Conservation (phyloP, 2,113 vertebrate species). For the Psilopsiagon aymara region DNA sequence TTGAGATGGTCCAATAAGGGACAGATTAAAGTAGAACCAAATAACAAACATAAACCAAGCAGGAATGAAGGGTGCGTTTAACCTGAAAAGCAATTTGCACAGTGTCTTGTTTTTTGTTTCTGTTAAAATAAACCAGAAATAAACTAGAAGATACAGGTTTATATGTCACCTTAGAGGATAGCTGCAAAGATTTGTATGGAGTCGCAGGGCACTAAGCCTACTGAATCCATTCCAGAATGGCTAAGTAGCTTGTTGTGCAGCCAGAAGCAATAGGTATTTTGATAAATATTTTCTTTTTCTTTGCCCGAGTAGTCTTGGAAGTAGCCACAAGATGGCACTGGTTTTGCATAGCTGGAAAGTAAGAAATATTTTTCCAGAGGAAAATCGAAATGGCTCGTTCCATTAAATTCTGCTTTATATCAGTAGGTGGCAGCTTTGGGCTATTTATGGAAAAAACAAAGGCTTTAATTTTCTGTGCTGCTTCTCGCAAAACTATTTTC, state of each 20-base stretch:
- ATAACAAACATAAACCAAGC: not conserved
- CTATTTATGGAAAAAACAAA: constrained; percentile 50
- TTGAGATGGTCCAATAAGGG: not conserved
- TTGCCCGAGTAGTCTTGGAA: not conserved
- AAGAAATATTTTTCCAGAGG: not conserved
- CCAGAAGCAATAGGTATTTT: constrained; percentile 38
- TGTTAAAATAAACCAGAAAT: not conserved
- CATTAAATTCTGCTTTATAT: not conserved
- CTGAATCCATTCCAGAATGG: constrained; percentile 36
- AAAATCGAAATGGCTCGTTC: not conserved
- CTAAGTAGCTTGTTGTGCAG: constrained; percentile 34
- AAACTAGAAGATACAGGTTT: not conserved
- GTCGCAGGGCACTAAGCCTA: not conserved
- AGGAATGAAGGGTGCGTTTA: not conserved
- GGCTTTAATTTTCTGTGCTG: not conserved
- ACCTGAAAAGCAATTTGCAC: not conserved
- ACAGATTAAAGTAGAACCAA: not conserved
- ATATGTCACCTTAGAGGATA: not conserved
- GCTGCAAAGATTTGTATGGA: not conserved
- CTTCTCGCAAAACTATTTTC: constrained; percentile 62
- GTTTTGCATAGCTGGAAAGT: constrained; percentile 36
- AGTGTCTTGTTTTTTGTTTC: not conserved
- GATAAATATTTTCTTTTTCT: not conserved
- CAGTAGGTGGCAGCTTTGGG: constrained; percentile 79
- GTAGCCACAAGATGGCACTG: constrained; percentile 76